Conservation (phyloP, 23 tunicate genomes). For the Halocynthia aurantium region DNA sequence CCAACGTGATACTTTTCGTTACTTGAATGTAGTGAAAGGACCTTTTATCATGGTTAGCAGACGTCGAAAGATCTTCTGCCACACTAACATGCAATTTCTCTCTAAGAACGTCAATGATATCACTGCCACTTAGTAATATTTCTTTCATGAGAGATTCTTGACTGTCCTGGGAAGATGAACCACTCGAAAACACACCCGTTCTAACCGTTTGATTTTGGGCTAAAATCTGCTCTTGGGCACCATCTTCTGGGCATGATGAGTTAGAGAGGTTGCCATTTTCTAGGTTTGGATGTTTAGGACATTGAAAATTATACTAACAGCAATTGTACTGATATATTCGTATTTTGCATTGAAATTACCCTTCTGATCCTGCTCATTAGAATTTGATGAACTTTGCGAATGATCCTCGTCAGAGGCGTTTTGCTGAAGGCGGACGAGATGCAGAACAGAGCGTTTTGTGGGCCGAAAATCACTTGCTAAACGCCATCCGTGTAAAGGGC, state of each 20-base stretch:
- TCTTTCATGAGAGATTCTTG: conserved; percentile 4
- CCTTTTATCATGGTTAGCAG: neutral
- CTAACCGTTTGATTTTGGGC: too few species aligned
- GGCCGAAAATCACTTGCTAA: neutral
- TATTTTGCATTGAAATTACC: too few species aligned
- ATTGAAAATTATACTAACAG: too few species aligned
- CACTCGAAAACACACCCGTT: too few species aligned
- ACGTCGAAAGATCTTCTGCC: neutral
- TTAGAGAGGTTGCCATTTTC: too few species aligned
- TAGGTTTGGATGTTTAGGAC: too few species aligned
- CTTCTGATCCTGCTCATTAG: too few species aligned
- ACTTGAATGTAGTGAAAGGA: conserved; percentile 4
- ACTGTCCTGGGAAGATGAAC: conserved; percentile 5
- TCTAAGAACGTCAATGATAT: neutral
- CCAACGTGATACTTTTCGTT: neutral
- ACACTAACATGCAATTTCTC: neutral
- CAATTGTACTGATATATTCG: too few species aligned
- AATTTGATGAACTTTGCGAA: neutral
- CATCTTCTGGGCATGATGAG: too few species aligned
- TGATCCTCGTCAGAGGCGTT: conserved; percentile 12
- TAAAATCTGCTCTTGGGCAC: too few species aligned
- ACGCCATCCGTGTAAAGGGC: conserved; percentile 7
- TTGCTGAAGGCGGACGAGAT: neutral
- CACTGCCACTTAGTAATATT: conserved; percentile 5
- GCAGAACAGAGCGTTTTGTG: neutral